These are phyloP conservation scores for Amblyjoppa proteus DNA, from an alignment of 2,888 invertebrate genomes.

Conservation along the genomic window DNA sequence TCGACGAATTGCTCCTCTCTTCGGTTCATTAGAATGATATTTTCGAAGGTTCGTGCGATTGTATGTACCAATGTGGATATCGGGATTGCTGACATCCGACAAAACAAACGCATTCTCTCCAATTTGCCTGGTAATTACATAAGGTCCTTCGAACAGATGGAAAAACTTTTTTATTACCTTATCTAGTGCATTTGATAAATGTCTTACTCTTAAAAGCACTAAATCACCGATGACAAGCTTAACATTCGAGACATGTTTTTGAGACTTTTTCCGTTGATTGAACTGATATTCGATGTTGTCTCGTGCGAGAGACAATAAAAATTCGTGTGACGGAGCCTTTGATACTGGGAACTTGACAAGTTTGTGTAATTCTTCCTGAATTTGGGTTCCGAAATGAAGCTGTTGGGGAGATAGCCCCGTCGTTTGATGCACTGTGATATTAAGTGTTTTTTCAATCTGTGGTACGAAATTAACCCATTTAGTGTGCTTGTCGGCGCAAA, in stretches of 20 bases:
- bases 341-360: not conserved
- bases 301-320: not conserved
- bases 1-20: too few relatives aligned
- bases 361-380: slow-evolving; percentile 14
- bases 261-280: not conserved
- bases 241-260: not conserved
- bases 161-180: slow-evolving; percentile 25
- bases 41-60: slow-evolving; percentile 17
- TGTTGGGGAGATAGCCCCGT: not conserved
- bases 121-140: not conserved
- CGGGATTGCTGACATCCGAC: not conserved
- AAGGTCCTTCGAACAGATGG: slow-evolving; percentile 39
- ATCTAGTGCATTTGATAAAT: slow-evolving; percentile 19
- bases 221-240: not conserved
- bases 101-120: slow-evolving; percentile 16
- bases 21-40: not conserved
- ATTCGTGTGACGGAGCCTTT: not conserved
- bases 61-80: not conserved
- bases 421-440: slow-evolving; percentile 31
- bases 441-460: slow-evolving; percentile 15
- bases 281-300: slow-evolving; percentile 12
- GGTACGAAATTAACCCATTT: slow-evolving; percentile 16
- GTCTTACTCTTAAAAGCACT: slow-evolving; percentile 18
- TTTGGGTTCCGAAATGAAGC: slow-evolving; percentile 19
- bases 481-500: slow-evolving; percentile 11